These are phyloP conservation scores for Oceanites oceanicus DNA, from an alignment of 2,113 vertebrate species.

Conservation along the genomic window DNA sequence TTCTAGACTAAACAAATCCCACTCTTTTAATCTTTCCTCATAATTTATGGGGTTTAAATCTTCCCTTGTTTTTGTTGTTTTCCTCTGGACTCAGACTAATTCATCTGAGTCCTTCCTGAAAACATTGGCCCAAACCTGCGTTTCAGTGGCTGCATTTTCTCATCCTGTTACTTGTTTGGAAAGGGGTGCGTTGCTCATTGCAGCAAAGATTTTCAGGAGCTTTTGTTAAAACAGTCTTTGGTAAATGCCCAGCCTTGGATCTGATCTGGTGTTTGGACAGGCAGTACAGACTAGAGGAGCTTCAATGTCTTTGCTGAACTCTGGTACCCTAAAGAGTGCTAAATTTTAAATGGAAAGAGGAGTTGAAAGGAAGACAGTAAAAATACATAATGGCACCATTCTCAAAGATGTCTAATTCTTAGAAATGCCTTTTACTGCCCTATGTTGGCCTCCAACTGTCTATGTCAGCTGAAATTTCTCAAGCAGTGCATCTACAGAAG, in stretches of 20 bases:
- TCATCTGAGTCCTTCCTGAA: background rate
- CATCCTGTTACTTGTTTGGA: background rate
- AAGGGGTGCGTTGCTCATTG: background rate
- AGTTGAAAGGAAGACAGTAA: background rate
- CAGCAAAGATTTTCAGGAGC: background rate
- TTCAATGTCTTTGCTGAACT: background rate
- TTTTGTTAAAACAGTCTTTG: background rate
- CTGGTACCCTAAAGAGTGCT: background rate
- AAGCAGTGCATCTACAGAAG: background rate
- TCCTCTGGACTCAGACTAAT: background rate
- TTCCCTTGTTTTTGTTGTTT: background rate
- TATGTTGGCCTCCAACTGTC: background rate
- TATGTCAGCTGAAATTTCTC: background rate
- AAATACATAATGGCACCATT: background rate
- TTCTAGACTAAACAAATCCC: conserved; percentile 38
- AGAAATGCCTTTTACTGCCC: background rate
- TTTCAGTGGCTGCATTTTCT: background rate
- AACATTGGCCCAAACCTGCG: background rate
- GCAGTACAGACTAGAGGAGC: background rate
- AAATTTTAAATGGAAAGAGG: background rate
- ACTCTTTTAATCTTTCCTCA: conserved; percentile 1
- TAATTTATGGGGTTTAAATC: background rate
- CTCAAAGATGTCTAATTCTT: background rate
- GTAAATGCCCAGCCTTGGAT: background rate
- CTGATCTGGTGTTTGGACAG: background rate